Conservation (phyloP, 2,113 vertebrate species). For the Rhegmatorhina hoffmannsi region DNA sequence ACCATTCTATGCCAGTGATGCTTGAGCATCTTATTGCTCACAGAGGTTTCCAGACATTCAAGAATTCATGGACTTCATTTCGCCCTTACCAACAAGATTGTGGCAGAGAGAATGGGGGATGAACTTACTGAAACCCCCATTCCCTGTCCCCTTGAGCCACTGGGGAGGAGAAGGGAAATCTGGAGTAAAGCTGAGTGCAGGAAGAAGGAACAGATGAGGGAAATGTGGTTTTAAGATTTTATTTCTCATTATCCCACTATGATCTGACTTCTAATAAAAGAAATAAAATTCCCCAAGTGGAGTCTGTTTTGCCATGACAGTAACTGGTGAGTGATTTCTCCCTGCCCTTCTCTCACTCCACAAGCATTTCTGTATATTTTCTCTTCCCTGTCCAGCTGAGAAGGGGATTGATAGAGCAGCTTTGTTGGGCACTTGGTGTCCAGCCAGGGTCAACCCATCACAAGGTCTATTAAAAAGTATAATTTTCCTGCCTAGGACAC, state of each 20-base stretch:
- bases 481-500: background rate
- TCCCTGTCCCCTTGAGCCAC: no score
- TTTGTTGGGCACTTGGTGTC: accelerated
- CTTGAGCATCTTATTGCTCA: background rate
- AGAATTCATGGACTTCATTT: background rate
- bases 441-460: accelerated
- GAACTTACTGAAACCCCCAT: no score
- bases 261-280: background rate
- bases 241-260: background rate
- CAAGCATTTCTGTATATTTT: background rate
- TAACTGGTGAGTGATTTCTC: background rate
- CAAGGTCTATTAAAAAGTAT: background rate
- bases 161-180: background rate
- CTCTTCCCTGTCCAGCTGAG: background rate
- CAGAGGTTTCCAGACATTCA: background rate
- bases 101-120: background rate
- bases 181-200: background rate
- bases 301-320: background rate
- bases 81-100: background rate
- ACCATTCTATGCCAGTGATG: background rate
- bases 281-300: background rate
- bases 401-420: background rate
- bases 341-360: background rate
- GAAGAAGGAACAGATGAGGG: background rate
- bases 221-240: background rate